These are phyloP conservation scores for Acanthopleura granulata DNA, from an alignment of 2,888 invertebrate genomes.

Conservation along the genomic window DNA sequence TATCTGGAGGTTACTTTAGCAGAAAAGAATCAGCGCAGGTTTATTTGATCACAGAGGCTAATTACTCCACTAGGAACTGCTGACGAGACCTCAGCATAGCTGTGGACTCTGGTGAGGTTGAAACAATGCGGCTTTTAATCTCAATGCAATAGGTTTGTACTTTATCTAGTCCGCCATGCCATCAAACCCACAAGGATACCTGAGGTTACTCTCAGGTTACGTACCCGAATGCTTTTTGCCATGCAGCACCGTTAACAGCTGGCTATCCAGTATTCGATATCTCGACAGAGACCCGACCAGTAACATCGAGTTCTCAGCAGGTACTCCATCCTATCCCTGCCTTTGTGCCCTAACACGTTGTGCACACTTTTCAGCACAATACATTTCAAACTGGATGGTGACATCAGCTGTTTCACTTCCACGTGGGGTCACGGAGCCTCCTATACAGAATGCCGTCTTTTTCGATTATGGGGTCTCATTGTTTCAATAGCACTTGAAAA, in stretches of 20 bases:
- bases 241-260: slow-evolving; percentile 24
- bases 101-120: too few species aligned
- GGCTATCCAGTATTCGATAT: slow-evolving; percentile 23
- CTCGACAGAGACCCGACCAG: slow-evolving; percentile 26
- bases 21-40: too few species aligned
- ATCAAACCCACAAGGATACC: too few species aligned
- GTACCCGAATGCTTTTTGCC: too few species aligned
- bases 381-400: slow-evolving; percentile 12
- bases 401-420: slow-evolving; percentile 21
- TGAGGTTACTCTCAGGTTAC: too few species aligned
- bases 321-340: slow-evolving; percentile 21
- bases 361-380: slow-evolving; percentile 26
- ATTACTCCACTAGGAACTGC: too few species aligned
- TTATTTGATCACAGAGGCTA: too few species aligned
- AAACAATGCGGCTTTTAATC: too few species aligned
- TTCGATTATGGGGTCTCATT: slow-evolving; percentile 9
- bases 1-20: too few species aligned
- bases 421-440: slow-evolving; percentile 15
- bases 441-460: slow-evolving; percentile 25
- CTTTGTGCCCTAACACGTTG: slow-evolving; percentile 28
- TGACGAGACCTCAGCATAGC: too few species aligned
- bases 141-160: too few species aligned
- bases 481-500: neutral
- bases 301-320: slow-evolving; percentile 22
- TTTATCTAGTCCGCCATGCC: too few species aligned